These are phyloP conservation scores for Lophius piscatorius DNA, from an alignment of 2,113 vertebrate genomes.

Conservation along the genomic window DNA sequence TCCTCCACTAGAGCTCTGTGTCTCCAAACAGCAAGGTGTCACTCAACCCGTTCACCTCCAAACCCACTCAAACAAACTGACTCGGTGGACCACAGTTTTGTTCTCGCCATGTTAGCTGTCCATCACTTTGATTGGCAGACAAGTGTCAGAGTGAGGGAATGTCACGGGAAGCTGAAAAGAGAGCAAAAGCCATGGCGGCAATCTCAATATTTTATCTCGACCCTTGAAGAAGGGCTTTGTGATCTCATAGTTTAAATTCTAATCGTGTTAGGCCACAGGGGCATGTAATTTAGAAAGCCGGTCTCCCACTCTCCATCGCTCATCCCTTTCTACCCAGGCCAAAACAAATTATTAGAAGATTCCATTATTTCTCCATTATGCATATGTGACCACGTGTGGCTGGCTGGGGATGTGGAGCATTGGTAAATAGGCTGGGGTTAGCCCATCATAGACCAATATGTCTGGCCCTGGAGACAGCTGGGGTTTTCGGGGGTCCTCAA, in stretches of 20 bases:
- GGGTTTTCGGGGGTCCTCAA: slow-evolving; percentile 70
- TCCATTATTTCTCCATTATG: slow-evolving; percentile 84
- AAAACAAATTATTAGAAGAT: slow-evolving; percentile 83
- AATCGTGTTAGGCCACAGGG: slow-evolving; percentile 82
- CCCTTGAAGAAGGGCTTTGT: slow-evolving; percentile 53
- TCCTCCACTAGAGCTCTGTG: slow-evolving; percentile 18
- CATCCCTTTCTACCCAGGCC: slow-evolving; percentile 62
- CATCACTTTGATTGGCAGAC: slow-evolving; percentile 83
- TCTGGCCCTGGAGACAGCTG: slow-evolving; percentile 77
- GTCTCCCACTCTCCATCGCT: slow-evolving; percentile 62
- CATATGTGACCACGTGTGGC: slow-evolving; percentile 77
- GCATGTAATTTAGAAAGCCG: slow-evolving; percentile 76
- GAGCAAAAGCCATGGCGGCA: slow-evolving; percentile 63
- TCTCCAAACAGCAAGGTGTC: slow-evolving; percentile 42
- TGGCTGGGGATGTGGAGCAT: slow-evolving; percentile 45
- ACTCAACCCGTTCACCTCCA: slow-evolving; percentile 53
- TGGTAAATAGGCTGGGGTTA: slow-evolving; percentile 76
- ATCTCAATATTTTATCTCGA: slow-evolving; percentile 81
- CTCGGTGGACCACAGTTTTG: slow-evolving; percentile 60
- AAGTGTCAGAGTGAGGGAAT: slow-evolving; percentile 77
- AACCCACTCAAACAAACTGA: slow-evolving; percentile 58
- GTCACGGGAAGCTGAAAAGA: slow-evolving; percentile 64
- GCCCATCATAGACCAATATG: slow-evolving; percentile 81
- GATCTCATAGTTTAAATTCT: slow-evolving; percentile 78
- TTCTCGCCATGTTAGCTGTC: slow-evolving; percentile 74